Percentiles rank a stretch among this genome's conserved stretches.
Conservation (phyloP, 2,888 invertebrate species). For the Mesorhabditis belari region DNA sequence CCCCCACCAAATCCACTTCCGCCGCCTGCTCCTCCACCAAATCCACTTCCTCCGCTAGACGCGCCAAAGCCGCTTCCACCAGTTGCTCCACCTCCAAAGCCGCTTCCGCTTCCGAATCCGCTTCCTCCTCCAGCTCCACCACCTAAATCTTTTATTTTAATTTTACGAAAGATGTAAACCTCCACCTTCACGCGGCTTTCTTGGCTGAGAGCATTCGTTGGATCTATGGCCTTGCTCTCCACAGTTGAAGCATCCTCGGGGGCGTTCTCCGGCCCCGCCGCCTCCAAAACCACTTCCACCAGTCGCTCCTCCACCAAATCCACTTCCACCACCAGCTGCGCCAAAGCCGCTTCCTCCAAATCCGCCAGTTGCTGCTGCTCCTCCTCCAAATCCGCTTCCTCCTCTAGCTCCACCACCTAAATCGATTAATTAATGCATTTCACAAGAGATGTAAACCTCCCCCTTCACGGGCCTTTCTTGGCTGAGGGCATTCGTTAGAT, state of each 20-base stretch:
- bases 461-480: conserved; percentile 2
- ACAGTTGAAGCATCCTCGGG: conserved; percentile 26
- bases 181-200: no score
- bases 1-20: neutral
- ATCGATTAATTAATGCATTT: no score
- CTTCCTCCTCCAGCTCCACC: no score
- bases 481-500: conserved; percentile 18
- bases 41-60: conserved; percentile 11
- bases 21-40: conserved; percentile 3
- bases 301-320: conserved; percentile 8
- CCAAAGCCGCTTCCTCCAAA: conserved; percentile 7
- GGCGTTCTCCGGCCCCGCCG: conserved; percentile 1
- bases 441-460: no score
- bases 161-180: no score
- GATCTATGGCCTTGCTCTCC: conserved; percentile 24
- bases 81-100: no score
- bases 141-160: no score
- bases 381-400: no score
- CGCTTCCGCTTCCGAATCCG: no score
- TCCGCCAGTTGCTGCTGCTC: no score
- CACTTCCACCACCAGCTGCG: conserved; percentile 10
- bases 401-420: no score
- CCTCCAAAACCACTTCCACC: neutral
- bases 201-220: conserved; percentile 17
- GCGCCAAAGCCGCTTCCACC: conserved; percentile 6